Base-by-base conservation (phyloP, 2,113 vertebrate species). In the Chamaea fasciata region DNA sequence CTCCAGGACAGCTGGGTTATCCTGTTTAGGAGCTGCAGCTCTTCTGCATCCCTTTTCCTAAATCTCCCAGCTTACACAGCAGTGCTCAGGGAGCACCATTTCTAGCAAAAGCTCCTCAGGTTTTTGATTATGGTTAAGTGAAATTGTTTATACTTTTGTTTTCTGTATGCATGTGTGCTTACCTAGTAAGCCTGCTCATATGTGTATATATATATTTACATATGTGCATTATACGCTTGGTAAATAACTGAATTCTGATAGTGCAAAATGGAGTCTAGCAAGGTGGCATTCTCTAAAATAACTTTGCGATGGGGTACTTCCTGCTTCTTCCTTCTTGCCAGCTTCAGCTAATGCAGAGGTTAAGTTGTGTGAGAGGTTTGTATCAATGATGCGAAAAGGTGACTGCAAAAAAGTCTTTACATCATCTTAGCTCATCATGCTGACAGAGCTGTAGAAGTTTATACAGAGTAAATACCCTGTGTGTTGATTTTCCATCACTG, bases 41-140 rank as follows among this genome's bases (percentile, higher is more conserved):
- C 23, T 8, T n/a, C 22, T 33, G 13, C 23, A 14, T 46, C 30
- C 24, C 16, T 23, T 6, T 46, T 33, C 41, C 8, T 84, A 2
- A 15, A 11, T n/a, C 30, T 69, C 31, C 4, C 3, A 35, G 41
- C 18, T 49, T 30, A 9, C 27, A 20, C 35, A 13, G 42, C 15
- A 17, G 1, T 33, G 10, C 27, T 8, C 1, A 2, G 5, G 13
- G 11, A 90, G 7, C 18, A 9, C 9, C 13, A 0, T 56, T 89
- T 56, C 31, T 37, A 30, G 10, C 7, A 33, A 46, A 37, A 1
- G 0, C 7, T n/a, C 15, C 26, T 52, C 9, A 12, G 46, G 67
- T 20, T n/a, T 84, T 65, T 10, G 7, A 21, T 20, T 49, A 8
- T 4, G 37, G 14, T 13, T 57, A n/a, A 21, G 23, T 47, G 13